Conservation (phyloP, 2,797 vertebrate genomes). For the Danio kyathit region DNA sequence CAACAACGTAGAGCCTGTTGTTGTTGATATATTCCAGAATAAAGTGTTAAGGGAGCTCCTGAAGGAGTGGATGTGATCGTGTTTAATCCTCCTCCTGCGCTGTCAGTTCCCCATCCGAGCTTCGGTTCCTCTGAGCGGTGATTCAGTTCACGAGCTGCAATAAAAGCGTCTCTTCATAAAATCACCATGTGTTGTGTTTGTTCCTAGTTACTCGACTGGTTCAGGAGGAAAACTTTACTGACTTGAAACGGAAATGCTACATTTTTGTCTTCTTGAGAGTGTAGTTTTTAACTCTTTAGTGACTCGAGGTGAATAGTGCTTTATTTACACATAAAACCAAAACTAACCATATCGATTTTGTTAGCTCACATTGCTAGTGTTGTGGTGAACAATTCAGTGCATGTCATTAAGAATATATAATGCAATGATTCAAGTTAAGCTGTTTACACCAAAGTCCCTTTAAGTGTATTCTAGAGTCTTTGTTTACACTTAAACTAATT, state of each 20-base stretch:
- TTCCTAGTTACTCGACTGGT: not conserved
- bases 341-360: too few species aligned
- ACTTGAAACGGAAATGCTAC: not conserved
- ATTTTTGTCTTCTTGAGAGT: not conserved
- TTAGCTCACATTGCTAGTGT: too few species aligned
- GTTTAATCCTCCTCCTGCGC: conserved; percentile 71
- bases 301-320: not conserved
- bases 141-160: not conserved
- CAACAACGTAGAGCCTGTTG: not conserved
- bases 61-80: conserved; percentile 28
- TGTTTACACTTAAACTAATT: too few species aligned
- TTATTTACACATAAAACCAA: too few species aligned
- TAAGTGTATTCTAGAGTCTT: too few species aligned
- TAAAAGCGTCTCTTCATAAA: conserved; percentile 6
- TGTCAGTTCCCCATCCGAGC: conserved; percentile 66
- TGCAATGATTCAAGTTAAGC: too few species aligned
- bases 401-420: too few species aligned
- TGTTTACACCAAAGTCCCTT: too few species aligned
- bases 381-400: too few species aligned
- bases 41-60: not conserved
- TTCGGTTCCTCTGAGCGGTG: conserved; percentile 54
- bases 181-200: not conserved
- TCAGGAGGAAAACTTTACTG: not conserved
- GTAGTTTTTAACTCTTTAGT: not conserved
- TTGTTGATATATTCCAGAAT: not conserved